Base-by-base conservation (phyloP, 2,888 invertebrate species). In the Chrysotoxum bicinctum region DNA sequence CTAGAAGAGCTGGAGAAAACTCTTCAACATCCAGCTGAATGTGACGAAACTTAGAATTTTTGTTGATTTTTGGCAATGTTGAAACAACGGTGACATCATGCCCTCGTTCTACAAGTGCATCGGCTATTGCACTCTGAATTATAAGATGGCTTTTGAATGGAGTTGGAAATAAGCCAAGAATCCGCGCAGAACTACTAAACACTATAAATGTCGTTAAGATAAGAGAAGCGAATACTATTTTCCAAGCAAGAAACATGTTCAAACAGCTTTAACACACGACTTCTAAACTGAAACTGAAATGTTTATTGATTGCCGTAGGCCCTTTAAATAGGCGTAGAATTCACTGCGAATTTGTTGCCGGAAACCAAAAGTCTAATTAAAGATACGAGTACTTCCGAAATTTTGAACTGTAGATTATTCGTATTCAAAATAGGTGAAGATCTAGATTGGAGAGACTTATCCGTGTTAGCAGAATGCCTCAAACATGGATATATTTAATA, bases 11-110 rank as follows among this genome's bases (percentile, higher is more conserved):
- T 10, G 37, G n/a, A 14, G 50, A 32, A 32, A 40, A 23, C 3
- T 40, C 32, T 0, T 50, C 14, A 10, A 62, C 3, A 1, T 32
- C 40, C 9, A 87, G 30, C 30, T 87, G 72, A 19, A 88, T 79
- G 9, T 80, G 64, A 0, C 60, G 74, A 50, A 81, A 87, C 8
- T 23, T 35, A 3, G 72, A 37, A 66, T 87, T 56, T 9, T 75
- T 19, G 10, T 64, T 64, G 7, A 12, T 21, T 21, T 88, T 88
- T 3, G 88, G 88, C 6, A 87, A 62, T 1, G 87, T 87, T 0
- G 89, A 66, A 5, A 91, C 77, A 12, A 91, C 87, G 0, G 91
- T 91, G 1, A 91, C 89, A 56, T 91, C 87, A 70, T 91, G 91
- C 4, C 91, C 91, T 1, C 83, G 80, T 54, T 90, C 87, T 0